Conservation (phyloP, 2,797 vertebrate species). For the Myotis daubentonii region DNA sequence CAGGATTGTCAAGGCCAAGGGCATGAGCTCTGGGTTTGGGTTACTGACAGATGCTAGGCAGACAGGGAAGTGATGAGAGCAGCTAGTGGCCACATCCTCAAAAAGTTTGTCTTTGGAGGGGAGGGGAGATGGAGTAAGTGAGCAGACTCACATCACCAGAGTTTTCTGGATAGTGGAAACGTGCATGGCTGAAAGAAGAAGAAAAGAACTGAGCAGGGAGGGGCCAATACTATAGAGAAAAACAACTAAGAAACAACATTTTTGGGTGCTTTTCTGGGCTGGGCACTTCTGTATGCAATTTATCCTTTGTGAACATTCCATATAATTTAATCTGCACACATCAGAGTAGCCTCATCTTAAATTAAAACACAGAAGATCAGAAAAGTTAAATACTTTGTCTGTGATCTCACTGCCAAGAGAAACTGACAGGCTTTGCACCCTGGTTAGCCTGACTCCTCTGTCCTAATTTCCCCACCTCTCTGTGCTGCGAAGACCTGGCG, state of each 20-base stretch:
- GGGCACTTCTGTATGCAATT: not conserved
- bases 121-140: not conserved
- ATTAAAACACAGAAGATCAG: not conserved
- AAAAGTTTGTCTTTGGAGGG: not conserved
- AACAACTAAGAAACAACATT: not conserved
- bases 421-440: not conserved
- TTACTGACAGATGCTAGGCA: not conserved
- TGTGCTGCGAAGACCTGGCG: not conserved
- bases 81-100: not conserved
- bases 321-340: not conserved
- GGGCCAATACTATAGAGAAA: not conserved
- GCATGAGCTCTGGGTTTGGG: not conserved
- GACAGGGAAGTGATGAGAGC: not conserved
- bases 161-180: not conserved
- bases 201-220: not conserved
- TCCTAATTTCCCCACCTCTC: not conserved
- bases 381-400: not conserved
- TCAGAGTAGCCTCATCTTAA: not conserved
- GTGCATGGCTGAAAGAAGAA: not conserved
- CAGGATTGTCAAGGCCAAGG: not conserved
- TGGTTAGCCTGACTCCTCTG: not conserved
- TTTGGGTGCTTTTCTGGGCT: not conserved
- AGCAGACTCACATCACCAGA: not conserved
- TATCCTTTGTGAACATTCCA: not conserved
- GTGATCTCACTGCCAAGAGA: not conserved